Evolutionary conservation across 2,113 vertebrate genomes (phyloP).

Genomic region (Dicentrarchus labrax): DNA sequence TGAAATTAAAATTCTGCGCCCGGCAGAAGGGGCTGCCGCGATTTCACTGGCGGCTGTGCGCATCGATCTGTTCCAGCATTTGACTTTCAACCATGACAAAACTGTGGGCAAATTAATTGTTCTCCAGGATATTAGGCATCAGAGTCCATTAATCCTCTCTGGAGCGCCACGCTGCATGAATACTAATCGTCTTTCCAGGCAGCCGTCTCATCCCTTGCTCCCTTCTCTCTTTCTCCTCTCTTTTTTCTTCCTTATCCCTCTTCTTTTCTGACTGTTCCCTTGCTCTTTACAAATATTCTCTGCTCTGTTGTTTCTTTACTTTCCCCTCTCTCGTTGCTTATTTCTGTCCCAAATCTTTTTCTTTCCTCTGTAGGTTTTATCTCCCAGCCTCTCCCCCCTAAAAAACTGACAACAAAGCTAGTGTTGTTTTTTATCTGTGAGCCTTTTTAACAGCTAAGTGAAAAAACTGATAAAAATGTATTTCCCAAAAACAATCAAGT

Average conservation of each 20-base stretch:
- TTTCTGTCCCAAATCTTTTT: constrained; percentile 30
- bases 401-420: constrained; percentile 53
- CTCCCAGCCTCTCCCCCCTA: constrained; percentile 13
- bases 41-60: constrained; percentile 91
- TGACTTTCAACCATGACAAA: constrained; percentile 99
- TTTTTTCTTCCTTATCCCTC: constrained; percentile 54
- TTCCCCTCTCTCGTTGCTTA: constrained; percentile 28
- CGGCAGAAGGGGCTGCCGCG: constrained; percentile 93
- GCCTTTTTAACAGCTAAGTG: constrained; percentile 45
- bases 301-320: constrained; percentile 59
- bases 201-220: constrained; percentile 85
- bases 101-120: constrained; percentile 99
- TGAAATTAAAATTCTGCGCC: constrained; percentile 97
- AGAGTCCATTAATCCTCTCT: constrained; percentile 99
- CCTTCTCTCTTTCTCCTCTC: constrained; percentile 69
- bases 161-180: constrained; percentile 92
- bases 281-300: constrained; percentile 57
- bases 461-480: constrained; percentile 18
- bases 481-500: constrained; percentile 50
- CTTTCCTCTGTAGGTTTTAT: constrained; percentile 45
- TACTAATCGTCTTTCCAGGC: constrained; percentile 93
- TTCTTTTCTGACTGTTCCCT: constrained; percentile 54
- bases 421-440: constrained; percentile 61
- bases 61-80: constrained; percentile 99
- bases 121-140: constrained; percentile 99